These are phyloP conservation scores for Meghimatium bilineatum DNA, from an alignment of 2,888 invertebrate genomes.

Conservation along the genomic window DNA sequence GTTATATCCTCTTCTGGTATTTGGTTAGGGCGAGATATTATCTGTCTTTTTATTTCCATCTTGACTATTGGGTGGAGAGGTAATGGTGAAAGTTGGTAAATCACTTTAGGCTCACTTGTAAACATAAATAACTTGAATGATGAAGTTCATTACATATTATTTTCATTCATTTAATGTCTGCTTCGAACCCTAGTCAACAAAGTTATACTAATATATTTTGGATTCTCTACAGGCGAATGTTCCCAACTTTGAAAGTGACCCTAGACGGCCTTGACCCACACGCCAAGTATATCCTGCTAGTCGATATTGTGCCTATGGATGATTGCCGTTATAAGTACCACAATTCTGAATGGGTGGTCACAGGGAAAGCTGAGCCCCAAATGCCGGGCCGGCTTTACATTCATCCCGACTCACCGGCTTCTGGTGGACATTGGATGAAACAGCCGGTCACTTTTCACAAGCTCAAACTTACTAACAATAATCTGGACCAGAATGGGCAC, in stretches of 20 bases:
- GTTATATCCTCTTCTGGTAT: too few relatives aligned
- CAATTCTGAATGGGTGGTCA: conserved; percentile 84
- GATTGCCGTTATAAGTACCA: conserved; percentile 83
- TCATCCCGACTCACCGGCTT: conserved; percentile 97
- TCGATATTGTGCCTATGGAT: conserved; percentile 88
- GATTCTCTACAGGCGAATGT: conserved; percentile 88
- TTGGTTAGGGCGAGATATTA: too few relatives aligned
- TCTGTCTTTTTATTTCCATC: too few relatives aligned
- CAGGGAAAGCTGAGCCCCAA: conserved; percentile 97
- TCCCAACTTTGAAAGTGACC: conserved; percentile 88
- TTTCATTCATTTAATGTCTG: too few relatives aligned
- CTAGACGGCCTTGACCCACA: conserved; percentile 88
- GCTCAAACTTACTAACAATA: conserved; percentile 98
- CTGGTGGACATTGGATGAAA: conserved; percentile 95
- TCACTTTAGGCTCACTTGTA: too few relatives aligned
- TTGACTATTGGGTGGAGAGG: too few relatives aligned
- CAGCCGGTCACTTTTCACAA: conserved; percentile 99
- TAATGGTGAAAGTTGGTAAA: too few relatives aligned
- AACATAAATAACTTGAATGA: too few relatives aligned
- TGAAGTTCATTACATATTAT: too few relatives aligned
- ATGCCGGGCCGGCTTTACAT: conserved; percentile 99
- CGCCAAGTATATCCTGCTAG: conserved; percentile 87
- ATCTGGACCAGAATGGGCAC: conserved; percentile 99
- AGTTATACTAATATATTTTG: too few relatives aligned
- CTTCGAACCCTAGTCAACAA: too few relatives aligned